Evolutionary conservation across 2,113 vertebrate genomes (phyloP).

Genomic region (mouse (Mus musculus)): DNA sequence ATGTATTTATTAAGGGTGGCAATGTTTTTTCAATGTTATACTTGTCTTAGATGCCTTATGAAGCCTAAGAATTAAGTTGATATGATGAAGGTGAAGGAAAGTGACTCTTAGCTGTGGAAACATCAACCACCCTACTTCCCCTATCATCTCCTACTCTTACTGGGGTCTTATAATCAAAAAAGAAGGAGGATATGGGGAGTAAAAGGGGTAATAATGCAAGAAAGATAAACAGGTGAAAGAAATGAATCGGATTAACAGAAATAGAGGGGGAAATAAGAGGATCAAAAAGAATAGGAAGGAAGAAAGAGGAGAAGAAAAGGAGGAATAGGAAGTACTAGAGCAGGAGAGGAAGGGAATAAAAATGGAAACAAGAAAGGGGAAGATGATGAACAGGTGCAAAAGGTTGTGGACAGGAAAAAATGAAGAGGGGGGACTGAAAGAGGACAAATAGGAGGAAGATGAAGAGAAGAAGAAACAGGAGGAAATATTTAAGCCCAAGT

Average conservation of each 20-base stretch:
- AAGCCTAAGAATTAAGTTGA: neutral
- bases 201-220: neutral
- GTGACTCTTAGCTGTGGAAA: too few species aligned
- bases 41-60: neutral
- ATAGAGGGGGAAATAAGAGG: neutral
- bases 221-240: neutral
- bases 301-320: neutral
- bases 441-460: neutral
- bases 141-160: rapidly evolving
- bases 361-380: neutral
- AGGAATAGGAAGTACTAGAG: neutral
- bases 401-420: neutral
- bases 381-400: neutral
- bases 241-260: neutral
- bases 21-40: neutral
- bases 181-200: too few species aligned
- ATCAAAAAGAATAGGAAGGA: neutral
- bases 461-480: neutral
- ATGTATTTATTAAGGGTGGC: neutral
- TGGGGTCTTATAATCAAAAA: neutral
- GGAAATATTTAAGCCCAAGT: neutral
- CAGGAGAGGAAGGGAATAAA: neutral
- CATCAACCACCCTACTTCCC: too few species aligned
- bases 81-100: neutral
- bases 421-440: neutral